Percentiles rank a stretch among this genome's conserved stretches.
These are phyloP conservation scores for Osmerus eperlanus DNA, from an alignment of 2,113 vertebrate species.

Conservation along the genomic window DNA sequence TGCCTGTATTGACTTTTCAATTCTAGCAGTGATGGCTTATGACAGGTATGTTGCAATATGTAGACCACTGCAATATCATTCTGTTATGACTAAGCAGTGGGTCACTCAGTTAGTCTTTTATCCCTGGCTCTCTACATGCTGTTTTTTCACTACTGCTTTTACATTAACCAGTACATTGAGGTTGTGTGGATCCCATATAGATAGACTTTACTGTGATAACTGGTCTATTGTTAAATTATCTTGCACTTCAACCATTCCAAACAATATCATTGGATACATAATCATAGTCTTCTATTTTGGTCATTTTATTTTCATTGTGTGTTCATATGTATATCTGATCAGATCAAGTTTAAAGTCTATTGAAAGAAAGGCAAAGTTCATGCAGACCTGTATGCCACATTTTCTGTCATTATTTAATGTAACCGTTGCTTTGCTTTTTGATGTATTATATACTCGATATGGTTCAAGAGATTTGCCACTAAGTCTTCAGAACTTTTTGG, in stretches of 20 bases:
- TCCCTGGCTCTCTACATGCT: too few relatives aligned
- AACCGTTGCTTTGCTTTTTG: constrained; percentile 35
- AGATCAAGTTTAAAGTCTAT: constrained; percentile 19
- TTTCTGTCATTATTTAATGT: constrained; percentile 27
- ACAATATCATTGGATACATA: constrained; percentile 9
- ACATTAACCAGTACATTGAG: too few relatives aligned
- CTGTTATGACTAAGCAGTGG: too few relatives aligned
- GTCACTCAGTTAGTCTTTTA: too few relatives aligned
- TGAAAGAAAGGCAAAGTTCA: constrained; percentile 24
- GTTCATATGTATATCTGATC: constrained; percentile 27
- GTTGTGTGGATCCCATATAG: too few relatives aligned
- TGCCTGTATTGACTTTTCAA: too few relatives aligned
- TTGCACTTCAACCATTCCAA: neutral
- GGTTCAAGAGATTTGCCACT: constrained; percentile 27
- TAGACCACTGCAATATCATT: too few relatives aligned
- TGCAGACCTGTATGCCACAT: constrained; percentile 40
- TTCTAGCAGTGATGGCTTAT: too few relatives aligned
- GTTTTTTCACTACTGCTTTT: too few relatives aligned
- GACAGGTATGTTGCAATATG: too few relatives aligned
- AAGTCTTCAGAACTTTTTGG: constrained; percentile 33
- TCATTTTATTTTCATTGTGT: constrained; percentile 9
- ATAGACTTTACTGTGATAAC: too few relatives aligned
- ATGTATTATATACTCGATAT: constrained; percentile 38
- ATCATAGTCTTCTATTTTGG: neutral
- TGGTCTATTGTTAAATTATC: too few relatives aligned